Conservation (phyloP, 2,797 vertebrate genomes). For the Gila robusta region DNA sequence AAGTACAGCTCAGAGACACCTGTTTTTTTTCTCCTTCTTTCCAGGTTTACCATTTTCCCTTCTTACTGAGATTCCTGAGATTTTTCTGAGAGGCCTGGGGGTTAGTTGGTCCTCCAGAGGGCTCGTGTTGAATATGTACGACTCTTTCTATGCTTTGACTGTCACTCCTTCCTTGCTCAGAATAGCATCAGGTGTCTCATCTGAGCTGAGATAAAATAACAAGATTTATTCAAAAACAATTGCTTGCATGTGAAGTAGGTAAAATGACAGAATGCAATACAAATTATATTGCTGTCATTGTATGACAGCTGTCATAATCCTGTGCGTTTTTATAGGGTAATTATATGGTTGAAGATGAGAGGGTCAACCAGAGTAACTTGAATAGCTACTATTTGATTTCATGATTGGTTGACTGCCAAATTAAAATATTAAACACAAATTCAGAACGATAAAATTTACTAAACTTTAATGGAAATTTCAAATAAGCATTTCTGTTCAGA, state of each 20-base stretch:
- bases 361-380: not conserved
- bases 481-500: not conserved
- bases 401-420: not conserved
- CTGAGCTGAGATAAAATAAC: conserved; percentile 37
- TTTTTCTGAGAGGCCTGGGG: conserved; percentile 11
- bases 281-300: conserved; percentile 11
- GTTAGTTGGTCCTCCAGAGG: conserved; percentile 41
- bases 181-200: conserved; percentile 47
- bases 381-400: not conserved
- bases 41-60: conserved; percentile 14
- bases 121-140: conserved; percentile 37
- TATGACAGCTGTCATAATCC: conserved; percentile 4
- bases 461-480: not conserved
- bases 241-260: not conserved
- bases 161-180: conserved; percentile 26
- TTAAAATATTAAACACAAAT: not conserved
- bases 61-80: conserved; percentile 11
- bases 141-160: conserved; percentile 26
- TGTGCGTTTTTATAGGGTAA: not conserved
- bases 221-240: conserved; percentile 7
- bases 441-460: not conserved
- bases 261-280: conserved; percentile 5
- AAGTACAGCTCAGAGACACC: conserved; percentile 38
- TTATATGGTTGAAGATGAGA: not conserved
- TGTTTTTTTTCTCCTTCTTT: conserved; percentile 20